A percentile compares a stretch with the other conserved stretches of the same genome.
phyloP scores from a whole-genome alignment of 2,797 vertebrate species.

The Dermochelys coriacea region DNA sequence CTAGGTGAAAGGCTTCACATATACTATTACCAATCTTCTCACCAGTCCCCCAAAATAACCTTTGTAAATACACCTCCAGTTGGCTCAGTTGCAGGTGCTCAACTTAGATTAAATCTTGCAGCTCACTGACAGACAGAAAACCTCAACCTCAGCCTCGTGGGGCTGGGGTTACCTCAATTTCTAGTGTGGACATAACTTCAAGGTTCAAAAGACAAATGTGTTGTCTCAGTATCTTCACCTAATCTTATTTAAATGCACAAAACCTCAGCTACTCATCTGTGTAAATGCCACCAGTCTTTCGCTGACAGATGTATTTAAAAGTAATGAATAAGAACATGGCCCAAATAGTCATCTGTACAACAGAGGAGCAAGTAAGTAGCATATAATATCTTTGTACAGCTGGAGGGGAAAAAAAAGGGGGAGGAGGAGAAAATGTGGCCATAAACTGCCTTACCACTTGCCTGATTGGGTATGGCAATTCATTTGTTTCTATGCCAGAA shows the following conservation, averaged over 20 bases:
- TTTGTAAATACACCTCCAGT: neutral
- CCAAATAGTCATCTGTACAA: neutral
- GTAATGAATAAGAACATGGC: neutral
- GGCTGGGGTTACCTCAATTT: neutral
- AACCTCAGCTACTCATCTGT: neutral
- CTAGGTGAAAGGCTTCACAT: fast-evolving
- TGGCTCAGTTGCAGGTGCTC: neutral
- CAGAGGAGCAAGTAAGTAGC: neutral
- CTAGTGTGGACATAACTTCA: neutral
- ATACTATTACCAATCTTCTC: neutral
- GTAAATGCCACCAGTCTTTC: neutral
- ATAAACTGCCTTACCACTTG: neutral
- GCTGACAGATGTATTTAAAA: neutral
- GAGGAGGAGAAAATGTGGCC: neutral
- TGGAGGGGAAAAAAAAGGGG: too few species aligned
- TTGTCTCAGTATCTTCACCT: neutral
- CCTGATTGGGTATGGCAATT: neutral
- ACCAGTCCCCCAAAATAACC: neutral
- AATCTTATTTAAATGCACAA: neutral
- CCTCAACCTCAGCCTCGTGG: neutral
- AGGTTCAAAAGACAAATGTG: neutral
- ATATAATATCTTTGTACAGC: neutral
- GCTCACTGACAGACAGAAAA: neutral
- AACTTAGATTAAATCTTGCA: neutral
- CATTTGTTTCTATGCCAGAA: neutral